A percentile compares a stretch with the other conserved stretches of the same genome.
These are phyloP conservation scores for Trachelus iudaicus DNA, from an alignment of 2,888 invertebrate species.

Conservation along the genomic window DNA sequence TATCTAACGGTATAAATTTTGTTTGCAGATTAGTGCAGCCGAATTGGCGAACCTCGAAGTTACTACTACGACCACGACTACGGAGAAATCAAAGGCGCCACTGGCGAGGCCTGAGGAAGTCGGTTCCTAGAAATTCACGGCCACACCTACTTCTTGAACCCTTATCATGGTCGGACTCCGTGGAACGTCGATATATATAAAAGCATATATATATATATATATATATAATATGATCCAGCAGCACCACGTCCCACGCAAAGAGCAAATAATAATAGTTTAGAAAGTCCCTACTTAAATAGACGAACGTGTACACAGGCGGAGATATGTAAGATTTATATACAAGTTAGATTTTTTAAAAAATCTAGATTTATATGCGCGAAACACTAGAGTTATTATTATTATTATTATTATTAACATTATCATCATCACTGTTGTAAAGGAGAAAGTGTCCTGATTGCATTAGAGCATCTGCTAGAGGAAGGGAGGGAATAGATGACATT, in stretches of 20 bases:
- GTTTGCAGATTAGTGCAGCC: conserved; percentile 60
- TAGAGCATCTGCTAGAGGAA: no score
- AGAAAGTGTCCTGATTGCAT: background rate
- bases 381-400: conserved; percentile 29
- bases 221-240: background rate
- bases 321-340: conserved; percentile 50
- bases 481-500: no score
- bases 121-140: conserved; percentile 48
- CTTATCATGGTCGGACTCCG: background rate
- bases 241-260: background rate
- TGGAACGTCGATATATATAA: background rate
- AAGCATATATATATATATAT: no score
- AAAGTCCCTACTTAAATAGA: conserved; percentile 17
- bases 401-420: conserved; percentile 2
- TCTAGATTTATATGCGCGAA: conserved; percentile 53
- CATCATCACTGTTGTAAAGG: conserved; percentile 12
- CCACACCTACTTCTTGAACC: background rate
- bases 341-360: conserved; percentile 51
- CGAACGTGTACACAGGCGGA: conserved; percentile 47
- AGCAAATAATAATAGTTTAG: background rate
- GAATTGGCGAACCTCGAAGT: conserved; percentile 61
- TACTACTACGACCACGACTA: conserved; percentile 58
- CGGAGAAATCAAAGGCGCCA: conserved; percentile 61
- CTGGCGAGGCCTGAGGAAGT: conserved; percentile 61
- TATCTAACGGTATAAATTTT: background rate